Evolutionary conservation across 1,140 invertebrate species (phyloP).

Genomic region (Pseudomyrmex cubaensis): DNA sequence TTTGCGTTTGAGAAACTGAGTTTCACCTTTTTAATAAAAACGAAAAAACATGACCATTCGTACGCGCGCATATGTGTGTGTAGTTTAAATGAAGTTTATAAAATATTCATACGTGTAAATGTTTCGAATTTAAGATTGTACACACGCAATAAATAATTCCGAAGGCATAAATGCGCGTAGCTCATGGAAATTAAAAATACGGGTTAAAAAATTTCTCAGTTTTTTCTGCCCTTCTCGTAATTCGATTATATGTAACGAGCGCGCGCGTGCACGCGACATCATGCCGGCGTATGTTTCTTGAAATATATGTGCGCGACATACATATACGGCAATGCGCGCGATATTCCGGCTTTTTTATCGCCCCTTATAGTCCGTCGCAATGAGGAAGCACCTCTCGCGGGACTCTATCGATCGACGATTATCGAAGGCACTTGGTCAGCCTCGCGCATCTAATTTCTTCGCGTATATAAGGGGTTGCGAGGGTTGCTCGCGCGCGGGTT

Average conservation of each 20-base stretch:
- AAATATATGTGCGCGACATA: slow-evolving; percentile 60
- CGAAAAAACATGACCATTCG: not conserved
- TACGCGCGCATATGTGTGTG: not conserved
- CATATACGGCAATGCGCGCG: slow-evolving; percentile 74
- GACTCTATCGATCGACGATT: slow-evolving; percentile 68
- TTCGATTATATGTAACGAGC: not conserved
- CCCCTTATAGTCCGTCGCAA: slow-evolving; percentile 3
- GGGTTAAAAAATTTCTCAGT: no score
- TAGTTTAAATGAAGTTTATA: not conserved
- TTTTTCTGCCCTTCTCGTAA: not conserved
- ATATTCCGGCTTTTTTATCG: slow-evolving; percentile 49
- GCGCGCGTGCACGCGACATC: slow-evolving; percentile 59
- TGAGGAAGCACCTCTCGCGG: slow-evolving; percentile 50
- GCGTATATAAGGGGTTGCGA: slow-evolving; percentile 22
- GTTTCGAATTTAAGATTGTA: not conserved
- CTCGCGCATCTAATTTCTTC: slow-evolving; percentile 54
- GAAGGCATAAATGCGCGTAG: not conserved
- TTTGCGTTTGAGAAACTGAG: slow-evolving; percentile 47
- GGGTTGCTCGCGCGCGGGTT: not conserved
- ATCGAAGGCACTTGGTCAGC: slow-evolving; percentile 62
- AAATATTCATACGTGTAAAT: not conserved
- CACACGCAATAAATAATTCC: not conserved
- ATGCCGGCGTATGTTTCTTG: slow-evolving; percentile 43
- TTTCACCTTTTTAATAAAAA: slow-evolving; percentile 36
- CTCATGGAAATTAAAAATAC: no score